phyloP scores from a whole-genome alignment of 2,113 vertebrate species.

The Leptodactylus fuscus region DNA sequence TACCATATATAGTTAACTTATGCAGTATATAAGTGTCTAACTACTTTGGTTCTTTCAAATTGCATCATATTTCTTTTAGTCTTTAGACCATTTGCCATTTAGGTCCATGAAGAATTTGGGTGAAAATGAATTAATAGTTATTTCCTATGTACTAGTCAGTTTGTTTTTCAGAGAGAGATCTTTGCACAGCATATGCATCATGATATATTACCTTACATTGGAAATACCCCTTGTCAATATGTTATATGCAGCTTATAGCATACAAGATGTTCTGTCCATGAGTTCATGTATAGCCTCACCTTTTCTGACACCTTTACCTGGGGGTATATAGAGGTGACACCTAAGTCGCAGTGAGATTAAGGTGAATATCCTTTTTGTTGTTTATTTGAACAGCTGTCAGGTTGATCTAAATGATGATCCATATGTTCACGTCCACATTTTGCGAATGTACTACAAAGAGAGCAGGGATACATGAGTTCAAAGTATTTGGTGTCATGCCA shows the following conservation, averaged over 20 bases:
- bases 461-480: not conserved
- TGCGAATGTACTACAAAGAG: not conserved
- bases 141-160: no score
- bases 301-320: not conserved
- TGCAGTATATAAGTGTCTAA: no score
- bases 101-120: no score
- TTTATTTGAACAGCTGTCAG: not conserved
- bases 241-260: not conserved
- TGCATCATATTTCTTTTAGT: no score
- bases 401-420: not conserved
- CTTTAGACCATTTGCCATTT: no score
- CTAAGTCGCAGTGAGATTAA: not conserved
- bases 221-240: not conserved
- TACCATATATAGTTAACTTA: no score
- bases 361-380: not conserved
- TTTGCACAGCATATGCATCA: no score
- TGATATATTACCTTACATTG: not conserved
- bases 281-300: not conserved
- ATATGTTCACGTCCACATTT: not conserved
- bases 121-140: no score
- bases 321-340: not conserved
- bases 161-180: no score
- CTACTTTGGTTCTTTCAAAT: no score
- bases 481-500: not conserved
- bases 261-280: not conserved